A percentile compares a stretch with the other conserved stretches of the same genome.
Conservation (phyloP, 2,113 vertebrate genomes). For the Lepisosteus oculatus region DNA sequence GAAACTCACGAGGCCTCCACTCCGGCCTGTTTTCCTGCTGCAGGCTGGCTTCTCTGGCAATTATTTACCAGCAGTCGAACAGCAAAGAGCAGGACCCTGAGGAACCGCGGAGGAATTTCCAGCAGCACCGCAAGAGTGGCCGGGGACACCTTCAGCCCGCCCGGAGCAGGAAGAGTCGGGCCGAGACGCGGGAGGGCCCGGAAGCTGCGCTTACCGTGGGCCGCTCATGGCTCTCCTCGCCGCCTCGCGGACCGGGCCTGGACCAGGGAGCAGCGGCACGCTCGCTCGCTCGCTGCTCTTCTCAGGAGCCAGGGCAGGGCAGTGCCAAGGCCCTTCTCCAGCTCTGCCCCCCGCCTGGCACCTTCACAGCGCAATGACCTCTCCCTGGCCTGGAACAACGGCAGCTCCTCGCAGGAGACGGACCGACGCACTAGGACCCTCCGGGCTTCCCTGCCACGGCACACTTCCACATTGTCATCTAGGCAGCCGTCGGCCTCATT, state of each 20-base stretch:
- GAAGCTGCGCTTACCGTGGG: conserved; percentile 53
- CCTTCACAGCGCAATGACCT: no score
- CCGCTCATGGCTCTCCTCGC: conserved; percentile 51
- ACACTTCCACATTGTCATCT: no score
- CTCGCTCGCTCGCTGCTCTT: conserved; percentile 2
- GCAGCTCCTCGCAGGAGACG: no score
- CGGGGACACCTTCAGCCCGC: not conserved
- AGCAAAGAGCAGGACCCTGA: conserved; percentile 1
- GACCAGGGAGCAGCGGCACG: conserved; percentile 3
- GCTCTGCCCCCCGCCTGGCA: not conserved
- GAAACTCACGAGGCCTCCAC: no score
- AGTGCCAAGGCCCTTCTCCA: conserved; percentile 24
- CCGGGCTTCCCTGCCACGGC: no score
- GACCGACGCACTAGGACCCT: no score
- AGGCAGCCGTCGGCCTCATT: no score
- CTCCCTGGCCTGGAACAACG: no score
- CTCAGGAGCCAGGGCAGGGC: not conserved
- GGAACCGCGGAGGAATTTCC: not conserved
- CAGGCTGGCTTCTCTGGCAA: conserved; percentile 33
- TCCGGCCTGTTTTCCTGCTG: no score
- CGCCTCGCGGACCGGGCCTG: conserved; percentile 13
- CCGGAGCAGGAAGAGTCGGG: no score
- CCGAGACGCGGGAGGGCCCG: no score
- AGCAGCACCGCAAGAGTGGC: not conserved
- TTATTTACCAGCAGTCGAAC: conserved; percentile 54